Conservation (phyloP, 2,888 invertebrate genomes). For the Parascotia fuliginaria region DNA sequence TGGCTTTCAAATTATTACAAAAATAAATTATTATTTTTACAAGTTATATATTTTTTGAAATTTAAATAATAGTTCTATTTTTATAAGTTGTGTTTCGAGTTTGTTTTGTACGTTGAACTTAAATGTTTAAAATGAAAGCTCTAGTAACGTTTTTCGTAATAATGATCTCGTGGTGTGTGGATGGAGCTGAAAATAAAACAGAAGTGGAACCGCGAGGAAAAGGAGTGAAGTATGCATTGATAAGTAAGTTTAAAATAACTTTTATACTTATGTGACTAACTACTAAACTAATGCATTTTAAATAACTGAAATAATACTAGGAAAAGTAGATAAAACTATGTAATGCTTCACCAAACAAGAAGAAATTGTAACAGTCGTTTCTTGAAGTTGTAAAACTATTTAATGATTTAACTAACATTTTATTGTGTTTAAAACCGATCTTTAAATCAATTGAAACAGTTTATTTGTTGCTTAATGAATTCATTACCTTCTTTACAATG, state of each 20-base stretch:
- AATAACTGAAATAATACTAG: too few relatives aligned
- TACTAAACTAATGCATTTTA: too few relatives aligned
- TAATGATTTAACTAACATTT: neutral
- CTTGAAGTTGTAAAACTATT: neutral
- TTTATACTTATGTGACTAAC: too few relatives aligned
- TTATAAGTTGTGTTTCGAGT: too few relatives aligned
- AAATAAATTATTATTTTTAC: too few relatives aligned
- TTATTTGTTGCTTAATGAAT: constrained; percentile 1
- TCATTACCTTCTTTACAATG: neutral
- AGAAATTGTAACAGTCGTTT: neutral
- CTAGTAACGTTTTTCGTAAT: constrained; percentile 22
- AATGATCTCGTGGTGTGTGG: constrained; percentile 30
- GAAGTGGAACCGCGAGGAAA: constrained; percentile 67
- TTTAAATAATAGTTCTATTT: too few relatives aligned
- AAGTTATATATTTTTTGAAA: too few relatives aligned
- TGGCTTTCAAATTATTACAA: constrained; percentile 8
- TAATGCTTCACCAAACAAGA: too few relatives aligned
- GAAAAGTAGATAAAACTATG: too few relatives aligned
- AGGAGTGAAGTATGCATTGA: constrained; percentile 65
- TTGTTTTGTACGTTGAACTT: too few relatives aligned
- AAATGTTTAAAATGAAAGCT: constrained; percentile 27
- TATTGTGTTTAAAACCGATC: neutral
- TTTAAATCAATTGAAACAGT: neutral
- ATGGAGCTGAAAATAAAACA: constrained; percentile 34
- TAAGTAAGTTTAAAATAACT: constrained; percentile 79